A percentile compares a stretch with the other conserved stretches of the same genome.
phyloP scores from a whole-genome alignment of 2,888 invertebrate genomes.

The Campopleginae sp. region DNA sequence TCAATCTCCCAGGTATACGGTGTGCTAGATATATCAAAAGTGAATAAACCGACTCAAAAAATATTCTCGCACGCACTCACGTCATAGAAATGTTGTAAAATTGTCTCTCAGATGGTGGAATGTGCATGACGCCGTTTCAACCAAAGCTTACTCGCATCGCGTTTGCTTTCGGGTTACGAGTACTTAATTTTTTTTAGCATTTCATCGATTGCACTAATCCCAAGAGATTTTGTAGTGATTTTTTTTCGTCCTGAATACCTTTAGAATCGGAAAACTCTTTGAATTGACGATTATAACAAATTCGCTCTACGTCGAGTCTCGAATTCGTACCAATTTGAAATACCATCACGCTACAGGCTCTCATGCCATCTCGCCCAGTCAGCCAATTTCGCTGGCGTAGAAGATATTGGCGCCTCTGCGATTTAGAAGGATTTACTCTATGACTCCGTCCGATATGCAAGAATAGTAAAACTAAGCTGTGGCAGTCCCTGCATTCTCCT shows the following conservation, averaged over 20 bases:
- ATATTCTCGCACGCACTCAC: background rate
- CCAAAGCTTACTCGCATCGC: background rate
- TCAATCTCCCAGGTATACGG: background rate
- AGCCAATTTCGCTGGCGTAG: no score
- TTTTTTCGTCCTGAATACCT: background rate
- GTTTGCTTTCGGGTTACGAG: background rate
- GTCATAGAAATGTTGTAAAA: slow-evolving; percentile 1
- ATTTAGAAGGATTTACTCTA: background rate
- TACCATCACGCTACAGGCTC: no score
- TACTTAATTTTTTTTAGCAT: background rate
- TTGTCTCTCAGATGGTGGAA: background rate
- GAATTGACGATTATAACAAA: background rate
- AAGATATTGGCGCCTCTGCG: background rate
- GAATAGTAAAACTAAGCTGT: background rate
- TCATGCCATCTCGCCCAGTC: no score
- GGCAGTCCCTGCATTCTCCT: background rate
- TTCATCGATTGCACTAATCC: background rate
- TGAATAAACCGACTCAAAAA: background rate
- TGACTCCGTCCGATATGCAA: background rate
- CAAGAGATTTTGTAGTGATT: background rate
- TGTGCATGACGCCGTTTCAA: background rate
- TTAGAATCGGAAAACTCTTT: background rate
- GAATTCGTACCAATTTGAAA: no score
- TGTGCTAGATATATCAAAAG: background rate
- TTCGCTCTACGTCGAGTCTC: no score